Evolutionary conservation across 2,888 invertebrate species (phyloP).

Genomic region (Ichneumon xanthorius): DNA sequence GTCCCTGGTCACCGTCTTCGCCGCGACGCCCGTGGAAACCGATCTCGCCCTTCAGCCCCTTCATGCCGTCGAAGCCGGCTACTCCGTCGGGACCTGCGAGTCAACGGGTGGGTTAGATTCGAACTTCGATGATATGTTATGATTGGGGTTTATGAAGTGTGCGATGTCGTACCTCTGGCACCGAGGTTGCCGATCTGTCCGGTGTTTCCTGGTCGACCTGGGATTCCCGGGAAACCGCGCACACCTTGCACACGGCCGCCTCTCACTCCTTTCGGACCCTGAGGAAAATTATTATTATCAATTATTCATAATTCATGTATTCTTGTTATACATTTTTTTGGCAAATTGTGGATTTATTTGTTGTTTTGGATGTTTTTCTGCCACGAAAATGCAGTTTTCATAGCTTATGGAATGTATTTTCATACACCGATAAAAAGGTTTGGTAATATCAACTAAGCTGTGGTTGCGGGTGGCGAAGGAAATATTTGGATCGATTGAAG

Average conservation of each 20-base stretch:
- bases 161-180: conserved; percentile 73
- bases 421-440: too few species aligned
- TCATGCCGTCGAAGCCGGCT: conserved; percentile 80
- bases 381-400: too few species aligned
- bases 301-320: not conserved
- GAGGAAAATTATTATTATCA: conserved; percentile 36
- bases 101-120: not conserved
- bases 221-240: conserved; percentile 86
- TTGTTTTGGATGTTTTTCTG: not conserved
- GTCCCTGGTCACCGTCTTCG: conserved; percentile 83
- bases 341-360: not conserved
- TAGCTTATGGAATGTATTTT: too few species aligned
- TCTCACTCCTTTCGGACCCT: conserved; percentile 84
- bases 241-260: conserved; percentile 86
- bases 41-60: conserved; percentile 83
- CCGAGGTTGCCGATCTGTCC: conserved; percentile 82
- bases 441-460: too few species aligned
- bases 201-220: conserved; percentile 86
- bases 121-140: too few species aligned
- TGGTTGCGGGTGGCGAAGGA: too few species aligned
- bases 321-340: not conserved
- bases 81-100: conserved; percentile 79
- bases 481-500: too few species aligned
- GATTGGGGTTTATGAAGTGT: not conserved
- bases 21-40: conserved; percentile 83